Percentiles rank a stretch among this genome's conserved stretches.
Evolutionary conservation across 2,113 vertebrate species (phyloP).

Genomic region (Gallinago undulata): DNA sequence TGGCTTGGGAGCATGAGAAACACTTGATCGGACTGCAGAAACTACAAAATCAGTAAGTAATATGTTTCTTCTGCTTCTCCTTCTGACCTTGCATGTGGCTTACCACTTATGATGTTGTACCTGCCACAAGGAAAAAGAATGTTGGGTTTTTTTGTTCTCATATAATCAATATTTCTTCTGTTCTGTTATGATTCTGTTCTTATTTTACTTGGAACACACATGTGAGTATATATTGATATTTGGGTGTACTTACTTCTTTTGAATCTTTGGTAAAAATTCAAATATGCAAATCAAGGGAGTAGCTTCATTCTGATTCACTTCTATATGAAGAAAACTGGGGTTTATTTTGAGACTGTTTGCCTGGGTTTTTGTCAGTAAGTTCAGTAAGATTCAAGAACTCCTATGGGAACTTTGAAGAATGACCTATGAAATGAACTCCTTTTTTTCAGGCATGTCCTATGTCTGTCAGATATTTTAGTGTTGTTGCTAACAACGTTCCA

Average conservation of each 20-base stretch:
- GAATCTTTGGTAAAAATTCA: neutral
- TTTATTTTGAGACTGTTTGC: neutral
- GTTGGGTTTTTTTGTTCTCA: neutral
- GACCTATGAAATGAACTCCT: neutral
- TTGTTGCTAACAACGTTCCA: neutral
- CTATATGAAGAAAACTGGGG: neutral
- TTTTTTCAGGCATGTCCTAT: neutral
- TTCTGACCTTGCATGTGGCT: neutral
- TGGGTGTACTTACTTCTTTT: neutral
- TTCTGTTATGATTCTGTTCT: neutral
- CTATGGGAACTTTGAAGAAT: neutral
- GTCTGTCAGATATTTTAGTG: neutral
- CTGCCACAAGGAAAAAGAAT: neutral
- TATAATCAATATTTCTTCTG: neutral
- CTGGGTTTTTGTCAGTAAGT: neutral
- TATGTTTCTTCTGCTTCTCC: neutral
- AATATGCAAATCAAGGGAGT: neutral
- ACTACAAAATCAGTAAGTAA: slow-evolving; percentile 78
- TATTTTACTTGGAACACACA: neutral
- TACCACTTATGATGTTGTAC: neutral
- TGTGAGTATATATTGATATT: neutral
- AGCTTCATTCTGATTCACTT: neutral
- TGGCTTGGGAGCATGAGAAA: slow-evolving; percentile 87
- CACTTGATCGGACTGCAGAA: slow-evolving; percentile 78
- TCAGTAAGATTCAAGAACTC: neutral